Percentiles rank a stretch among this genome's conserved stretches.
Evolutionary conservation across 2,888 invertebrate species (phyloP).

Genomic region (Mactromeris polynyma): DNA sequence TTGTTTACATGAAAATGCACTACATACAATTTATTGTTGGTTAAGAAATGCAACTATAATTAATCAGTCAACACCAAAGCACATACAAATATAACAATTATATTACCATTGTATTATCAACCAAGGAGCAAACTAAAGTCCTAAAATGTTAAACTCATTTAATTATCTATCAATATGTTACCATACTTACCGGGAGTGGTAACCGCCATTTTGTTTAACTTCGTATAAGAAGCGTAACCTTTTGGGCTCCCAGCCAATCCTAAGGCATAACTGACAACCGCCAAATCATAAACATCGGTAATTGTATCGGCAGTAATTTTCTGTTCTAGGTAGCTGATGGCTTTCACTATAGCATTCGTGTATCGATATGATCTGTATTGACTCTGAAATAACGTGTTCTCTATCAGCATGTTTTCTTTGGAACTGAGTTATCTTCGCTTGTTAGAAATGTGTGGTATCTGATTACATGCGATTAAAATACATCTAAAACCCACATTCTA

Average conservation of each 20-base stretch:
- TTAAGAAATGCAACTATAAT: not conserved
- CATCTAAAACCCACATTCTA: no score
- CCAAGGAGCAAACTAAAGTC: not conserved
- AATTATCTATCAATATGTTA: no score
- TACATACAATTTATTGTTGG: no score
- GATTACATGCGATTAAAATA: no score
- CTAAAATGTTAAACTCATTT: not conserved
- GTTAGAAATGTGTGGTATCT: no score
- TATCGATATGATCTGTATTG: not conserved
- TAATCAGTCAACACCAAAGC: not conserved
- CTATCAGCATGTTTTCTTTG: no score
- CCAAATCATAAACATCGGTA: constrained; percentile 80
- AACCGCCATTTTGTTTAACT: constrained; percentile 67
- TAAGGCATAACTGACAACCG: constrained; percentile 84
- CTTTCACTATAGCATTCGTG: constrained; percentile 55
- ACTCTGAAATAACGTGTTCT: not conserved
- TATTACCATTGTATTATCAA: not conserved
- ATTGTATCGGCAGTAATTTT: constrained; percentile 63
- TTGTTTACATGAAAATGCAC: no score
- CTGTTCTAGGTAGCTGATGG: constrained; percentile 84
- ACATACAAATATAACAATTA: no score
- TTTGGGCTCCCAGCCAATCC: constrained; percentile 75
- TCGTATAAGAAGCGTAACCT: constrained; percentile 57
- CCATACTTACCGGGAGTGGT: constrained; percentile 39
- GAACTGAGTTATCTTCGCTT: no score